phyloP scores from a whole-genome alignment of 2,113 vertebrate genomes.

The Aspidoscelis tigris region DNA sequence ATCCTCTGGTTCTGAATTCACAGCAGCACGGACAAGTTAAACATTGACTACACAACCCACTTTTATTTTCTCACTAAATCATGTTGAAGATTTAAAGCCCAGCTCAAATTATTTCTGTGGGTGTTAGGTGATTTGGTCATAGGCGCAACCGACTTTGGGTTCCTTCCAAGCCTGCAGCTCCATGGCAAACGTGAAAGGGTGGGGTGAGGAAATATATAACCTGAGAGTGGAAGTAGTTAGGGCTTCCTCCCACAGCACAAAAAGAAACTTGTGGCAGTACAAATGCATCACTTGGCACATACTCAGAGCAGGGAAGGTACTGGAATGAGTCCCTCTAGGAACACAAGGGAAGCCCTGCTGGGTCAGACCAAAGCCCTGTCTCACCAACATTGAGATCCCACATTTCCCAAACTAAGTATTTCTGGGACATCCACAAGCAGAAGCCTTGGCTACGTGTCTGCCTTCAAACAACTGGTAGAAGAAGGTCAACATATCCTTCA shows the following conservation, averaged over 20 bases:
- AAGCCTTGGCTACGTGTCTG: too few relatives aligned
- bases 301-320: not conserved
- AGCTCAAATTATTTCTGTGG: slow-evolving; percentile 69
- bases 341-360: too few relatives aligned
- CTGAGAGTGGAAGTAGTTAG: slow-evolving; percentile 48
- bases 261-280: not conserved
- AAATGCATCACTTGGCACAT: not conserved
- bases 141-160: slow-evolving; percentile 41
- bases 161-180: slow-evolving; percentile 62
- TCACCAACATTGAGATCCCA: too few relatives aligned
- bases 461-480: too few relatives aligned
- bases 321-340: not conserved
- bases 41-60: slow-evolving; percentile 68
- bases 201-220: slow-evolving; percentile 29
- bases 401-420: not conserved
- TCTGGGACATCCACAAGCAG: not conserved
- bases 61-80: slow-evolving; percentile 77
- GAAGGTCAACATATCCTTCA: not conserved
- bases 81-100: slow-evolving; percentile 74
- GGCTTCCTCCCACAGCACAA: not conserved
- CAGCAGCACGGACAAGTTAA: slow-evolving; percentile 68
- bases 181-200: not conserved
- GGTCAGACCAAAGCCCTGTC: not conserved
- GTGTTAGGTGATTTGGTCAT: slow-evolving; percentile 76
- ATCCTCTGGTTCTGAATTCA: slow-evolving; percentile 60